Evolutionary conservation across 2,888 invertebrate genomes (phyloP).

Genomic region (Microchrysa polita): DNA sequence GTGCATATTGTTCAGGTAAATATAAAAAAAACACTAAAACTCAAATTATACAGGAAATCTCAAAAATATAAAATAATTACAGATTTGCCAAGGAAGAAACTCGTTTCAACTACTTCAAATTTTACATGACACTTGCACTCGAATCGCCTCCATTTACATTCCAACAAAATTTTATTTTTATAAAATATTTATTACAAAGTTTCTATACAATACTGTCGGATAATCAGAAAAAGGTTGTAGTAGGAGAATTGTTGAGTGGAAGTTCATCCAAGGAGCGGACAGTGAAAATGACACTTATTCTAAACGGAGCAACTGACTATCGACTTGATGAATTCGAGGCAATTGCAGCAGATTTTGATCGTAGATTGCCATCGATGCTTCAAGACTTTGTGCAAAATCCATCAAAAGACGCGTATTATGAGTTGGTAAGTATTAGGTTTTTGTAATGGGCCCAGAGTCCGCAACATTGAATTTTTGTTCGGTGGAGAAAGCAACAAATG

Average conservation of each 20-base stretch:
- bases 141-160: background rate
- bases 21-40: too few relatives aligned
- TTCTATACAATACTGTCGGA: background rate
- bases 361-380: background rate
- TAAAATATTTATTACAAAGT: constrained; percentile 1
- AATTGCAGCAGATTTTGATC: background rate
- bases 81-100: background rate
- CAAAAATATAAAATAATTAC: too few relatives aligned
- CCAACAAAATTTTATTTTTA: background rate
- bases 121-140: background rate
- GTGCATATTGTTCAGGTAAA: background rate
- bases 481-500: too few relatives aligned
- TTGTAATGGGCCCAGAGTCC: background rate
- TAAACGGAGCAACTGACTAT: background rate
- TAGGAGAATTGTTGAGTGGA: background rate
- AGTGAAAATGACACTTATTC: background rate
- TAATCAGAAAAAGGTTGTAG: background rate
- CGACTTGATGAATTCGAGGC: background rate
- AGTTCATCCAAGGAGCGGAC: background rate
- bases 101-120: background rate
- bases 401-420: background rate
- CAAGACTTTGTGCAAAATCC: background rate
- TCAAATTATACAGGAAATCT: too few relatives aligned
- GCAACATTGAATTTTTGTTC: too few relatives aligned
- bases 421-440: background rate